Percentiles rank a stretch among this genome's conserved stretches.
phyloP scores from a whole-genome alignment of 2,113 vertebrate species.

The Fulmarus glacialis region DNA sequence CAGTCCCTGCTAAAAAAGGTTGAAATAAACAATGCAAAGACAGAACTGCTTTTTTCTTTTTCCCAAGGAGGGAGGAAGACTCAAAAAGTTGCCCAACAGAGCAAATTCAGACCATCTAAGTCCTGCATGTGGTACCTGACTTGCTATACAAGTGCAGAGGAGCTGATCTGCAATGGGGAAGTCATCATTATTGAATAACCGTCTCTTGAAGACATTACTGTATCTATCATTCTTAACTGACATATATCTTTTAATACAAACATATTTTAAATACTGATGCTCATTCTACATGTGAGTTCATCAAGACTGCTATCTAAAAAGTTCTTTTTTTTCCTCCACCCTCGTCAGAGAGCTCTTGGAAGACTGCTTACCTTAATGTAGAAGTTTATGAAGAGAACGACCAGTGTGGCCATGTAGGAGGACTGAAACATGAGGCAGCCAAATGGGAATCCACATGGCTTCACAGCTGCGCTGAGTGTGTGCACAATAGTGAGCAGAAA shows the following conservation, averaged over 20 bases:
- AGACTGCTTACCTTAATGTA: slow-evolving; percentile 82
- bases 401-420: slow-evolving; percentile 87
- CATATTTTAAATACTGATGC: neutral
- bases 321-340: fast-evolving
- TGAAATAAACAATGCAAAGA: neutral
- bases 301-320: neutral
- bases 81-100: neutral
- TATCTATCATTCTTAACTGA: neutral
- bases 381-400: slow-evolving; percentile 87
- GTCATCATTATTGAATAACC: neutral
- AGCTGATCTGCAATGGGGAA: neutral
- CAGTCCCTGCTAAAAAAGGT: neutral
- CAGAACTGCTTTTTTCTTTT: neutral
- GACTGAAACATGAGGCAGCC: slow-evolving; percentile 89
- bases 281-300: neutral
- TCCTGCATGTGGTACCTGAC: neutral
- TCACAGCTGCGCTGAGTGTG: slow-evolving; percentile 83
- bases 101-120: neutral
- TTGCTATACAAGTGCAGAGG: neutral
- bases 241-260: neutral
- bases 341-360: neutral
- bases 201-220: neutral
- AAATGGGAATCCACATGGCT: slow-evolving; percentile 86
- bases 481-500: slow-evolving; percentile 87
- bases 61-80: neutral